phyloP scores from a whole-genome alignment of 1,140 invertebrate genomes.

The Mesaphorura yosii region DNA sequence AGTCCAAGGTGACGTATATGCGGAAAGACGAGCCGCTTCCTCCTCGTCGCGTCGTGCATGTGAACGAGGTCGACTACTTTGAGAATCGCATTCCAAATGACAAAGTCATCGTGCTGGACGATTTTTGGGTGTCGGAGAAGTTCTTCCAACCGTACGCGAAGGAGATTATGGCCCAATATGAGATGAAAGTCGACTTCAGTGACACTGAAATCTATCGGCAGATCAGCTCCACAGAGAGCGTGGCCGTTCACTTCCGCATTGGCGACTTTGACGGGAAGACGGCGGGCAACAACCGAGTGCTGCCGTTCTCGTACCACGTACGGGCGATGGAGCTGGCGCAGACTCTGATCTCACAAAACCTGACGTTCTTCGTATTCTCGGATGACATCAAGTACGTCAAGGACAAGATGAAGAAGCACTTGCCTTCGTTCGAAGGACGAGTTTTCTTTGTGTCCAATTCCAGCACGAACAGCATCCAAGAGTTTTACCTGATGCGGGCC shows the following conservation, averaged over 20 bases:
- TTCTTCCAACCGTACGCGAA: not conserved
- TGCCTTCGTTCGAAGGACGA: not conserved
- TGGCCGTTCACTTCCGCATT: not conserved
- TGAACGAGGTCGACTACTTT: not conserved
- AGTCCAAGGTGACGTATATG: too few relatives aligned
- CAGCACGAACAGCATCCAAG: not conserved
- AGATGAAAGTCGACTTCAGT: not conserved
- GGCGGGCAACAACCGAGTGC: not conserved
- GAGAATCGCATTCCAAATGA: not conserved
- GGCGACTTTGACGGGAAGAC: not conserved
- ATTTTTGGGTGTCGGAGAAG: not conserved
- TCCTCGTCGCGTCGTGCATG: too few relatives aligned
- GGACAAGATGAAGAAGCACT: too few relatives aligned
- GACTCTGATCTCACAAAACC: not conserved
- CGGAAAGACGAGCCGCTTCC: too few relatives aligned
- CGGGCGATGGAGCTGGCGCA: not conserved
- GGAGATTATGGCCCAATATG: not conserved
- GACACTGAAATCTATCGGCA: not conserved
- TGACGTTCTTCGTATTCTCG: slow-evolving; percentile 2
- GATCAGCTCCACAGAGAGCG: not conserved
- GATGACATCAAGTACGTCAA: not conserved
- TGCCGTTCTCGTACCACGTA: not conserved
- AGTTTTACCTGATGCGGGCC: not conserved
- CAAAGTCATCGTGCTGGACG: not conserved
- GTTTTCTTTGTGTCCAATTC: not conserved